phyloP scores from a whole-genome alignment of 1,140 invertebrate species.

The Oryctes rhinoceros region DNA sequence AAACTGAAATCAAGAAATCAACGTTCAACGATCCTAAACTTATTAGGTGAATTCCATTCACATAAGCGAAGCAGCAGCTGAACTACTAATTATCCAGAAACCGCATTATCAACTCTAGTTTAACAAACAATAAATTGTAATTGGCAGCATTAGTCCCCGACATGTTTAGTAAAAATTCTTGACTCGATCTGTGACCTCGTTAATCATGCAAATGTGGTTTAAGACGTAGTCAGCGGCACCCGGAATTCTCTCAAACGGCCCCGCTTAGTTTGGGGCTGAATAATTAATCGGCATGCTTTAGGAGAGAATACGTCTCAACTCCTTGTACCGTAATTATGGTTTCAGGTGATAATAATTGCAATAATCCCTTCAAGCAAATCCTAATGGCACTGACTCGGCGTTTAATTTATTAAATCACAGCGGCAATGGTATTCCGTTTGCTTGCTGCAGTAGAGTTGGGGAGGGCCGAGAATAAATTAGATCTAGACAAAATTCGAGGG shows the following conservation, averaged over 20 bases:
- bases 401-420: too few relatives aligned
- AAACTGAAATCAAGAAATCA: too few relatives aligned
- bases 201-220: background rate
- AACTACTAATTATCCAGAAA: too few relatives aligned
- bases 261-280: background rate
- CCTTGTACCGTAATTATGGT: slow-evolving; percentile 14
- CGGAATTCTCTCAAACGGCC: background rate
- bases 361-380: background rate
- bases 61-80: too few relatives aligned
- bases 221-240: background rate
- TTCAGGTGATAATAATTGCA: slow-evolving; percentile 15
- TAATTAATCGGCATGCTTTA: background rate
- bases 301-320: background rate
- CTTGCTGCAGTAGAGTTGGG: too few relatives aligned
- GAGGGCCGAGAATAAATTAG: too few relatives aligned
- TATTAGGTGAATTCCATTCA: too few relatives aligned
- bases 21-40: too few relatives aligned
- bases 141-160: background rate
- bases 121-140: background rate
- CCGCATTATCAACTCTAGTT: background rate
- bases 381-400: background rate
- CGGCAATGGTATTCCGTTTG: too few relatives aligned
- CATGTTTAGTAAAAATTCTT: background rate
- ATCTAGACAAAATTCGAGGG: too few relatives aligned
- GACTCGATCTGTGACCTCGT: background rate